phyloP scores from a whole-genome alignment of 2,888 invertebrate species.

The Graphium colonna region DNA sequence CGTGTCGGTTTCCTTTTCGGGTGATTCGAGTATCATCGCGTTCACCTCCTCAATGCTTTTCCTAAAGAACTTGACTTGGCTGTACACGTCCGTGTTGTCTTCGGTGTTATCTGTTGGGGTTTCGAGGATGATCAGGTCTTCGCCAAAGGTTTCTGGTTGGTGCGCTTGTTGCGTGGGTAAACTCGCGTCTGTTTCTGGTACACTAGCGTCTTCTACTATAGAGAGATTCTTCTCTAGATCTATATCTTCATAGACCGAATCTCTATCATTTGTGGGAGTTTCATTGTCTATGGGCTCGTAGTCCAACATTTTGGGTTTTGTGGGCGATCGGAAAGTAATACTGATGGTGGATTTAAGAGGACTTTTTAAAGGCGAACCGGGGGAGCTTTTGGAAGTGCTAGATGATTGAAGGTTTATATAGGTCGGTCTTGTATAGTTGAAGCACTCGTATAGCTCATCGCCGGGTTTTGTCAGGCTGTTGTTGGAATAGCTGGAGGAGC shows the following conservation, averaged over 20 bases:
- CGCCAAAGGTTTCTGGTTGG: conserved; percentile 62
- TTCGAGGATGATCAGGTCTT: conserved; percentile 74
- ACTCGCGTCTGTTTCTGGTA: conserved; percentile 78
- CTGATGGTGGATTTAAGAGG: conserved; percentile 86
- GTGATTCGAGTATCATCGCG: conserved; percentile 64
- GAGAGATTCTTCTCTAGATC: conserved; percentile 68
- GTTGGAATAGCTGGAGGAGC: conserved; percentile 67
- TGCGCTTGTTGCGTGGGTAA: conserved; percentile 80
- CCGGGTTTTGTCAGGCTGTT: conserved; percentile 51
- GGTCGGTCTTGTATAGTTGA: conserved; percentile 62
- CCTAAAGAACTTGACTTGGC: conserved; percentile 87
- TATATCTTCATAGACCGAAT: conserved; percentile 81
- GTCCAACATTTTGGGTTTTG: conserved; percentile 58
- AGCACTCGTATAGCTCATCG: conserved; percentile 63
- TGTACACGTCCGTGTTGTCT: conserved; percentile 81
- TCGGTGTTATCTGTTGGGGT: conserved; percentile 73
- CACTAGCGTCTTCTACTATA: conserved; percentile 75
- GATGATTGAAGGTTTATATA: conserved; percentile 71
- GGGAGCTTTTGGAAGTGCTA: conserved; percentile 66
- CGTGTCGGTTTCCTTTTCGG: conserved; percentile 47
- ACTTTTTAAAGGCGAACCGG: conserved; percentile 70
- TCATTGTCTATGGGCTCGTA: conserved; percentile 72
- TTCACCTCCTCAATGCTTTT: conserved; percentile 86
- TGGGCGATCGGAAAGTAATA: conserved; percentile 85
- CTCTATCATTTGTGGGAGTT: conserved; percentile 68